Evolutionary conservation across 2,888 invertebrate genomes (phyloP).

Genomic region (Melanargia galathea): DNA sequence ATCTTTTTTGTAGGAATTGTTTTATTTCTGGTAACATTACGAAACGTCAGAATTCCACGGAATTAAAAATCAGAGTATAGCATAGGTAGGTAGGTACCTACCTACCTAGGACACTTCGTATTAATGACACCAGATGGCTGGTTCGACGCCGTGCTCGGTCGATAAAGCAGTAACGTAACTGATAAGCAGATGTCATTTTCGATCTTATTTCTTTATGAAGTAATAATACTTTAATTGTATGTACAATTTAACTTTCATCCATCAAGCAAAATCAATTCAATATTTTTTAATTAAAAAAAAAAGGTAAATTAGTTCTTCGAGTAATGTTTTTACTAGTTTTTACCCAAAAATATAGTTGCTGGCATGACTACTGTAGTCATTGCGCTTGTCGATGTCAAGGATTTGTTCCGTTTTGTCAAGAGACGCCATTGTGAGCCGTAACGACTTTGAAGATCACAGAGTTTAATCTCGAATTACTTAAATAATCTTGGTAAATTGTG

Average conservation of each 20-base stretch:
- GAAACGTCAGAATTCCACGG: too few species aligned
- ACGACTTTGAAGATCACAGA: conserved; percentile 85
- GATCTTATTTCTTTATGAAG: conserved; percentile 18
- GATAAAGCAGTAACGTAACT: conserved; percentile 54
- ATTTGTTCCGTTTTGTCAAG: conserved; percentile 78
- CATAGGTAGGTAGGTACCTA: too few species aligned
- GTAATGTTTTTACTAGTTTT: too few species aligned
- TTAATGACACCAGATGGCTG: too few species aligned
- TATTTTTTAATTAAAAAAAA: not conserved
- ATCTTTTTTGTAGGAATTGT: too few species aligned
- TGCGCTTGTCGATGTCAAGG: conserved; percentile 50
- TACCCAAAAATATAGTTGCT: conserved; percentile 23
- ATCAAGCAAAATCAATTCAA: not conserved
- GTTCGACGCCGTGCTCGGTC: conserved; percentile 43
- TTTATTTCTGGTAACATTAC: too few species aligned
- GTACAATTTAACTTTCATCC: not conserved
- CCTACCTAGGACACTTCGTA: too few species aligned
- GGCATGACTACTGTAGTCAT: conserved; percentile 58
- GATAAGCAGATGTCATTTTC: conserved; percentile 26
- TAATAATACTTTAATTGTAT: not conserved
- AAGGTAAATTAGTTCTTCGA: not conserved
- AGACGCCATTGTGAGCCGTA: conserved; percentile 94
- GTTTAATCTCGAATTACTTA: conserved; percentile 87
- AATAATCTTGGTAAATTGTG: conserved; percentile 83
- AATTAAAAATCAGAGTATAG: too few species aligned